Evolutionary conservation across 2,797 vertebrate species (phyloP).

Genomic region (Ctenochaetus hawaiiensis): DNA sequence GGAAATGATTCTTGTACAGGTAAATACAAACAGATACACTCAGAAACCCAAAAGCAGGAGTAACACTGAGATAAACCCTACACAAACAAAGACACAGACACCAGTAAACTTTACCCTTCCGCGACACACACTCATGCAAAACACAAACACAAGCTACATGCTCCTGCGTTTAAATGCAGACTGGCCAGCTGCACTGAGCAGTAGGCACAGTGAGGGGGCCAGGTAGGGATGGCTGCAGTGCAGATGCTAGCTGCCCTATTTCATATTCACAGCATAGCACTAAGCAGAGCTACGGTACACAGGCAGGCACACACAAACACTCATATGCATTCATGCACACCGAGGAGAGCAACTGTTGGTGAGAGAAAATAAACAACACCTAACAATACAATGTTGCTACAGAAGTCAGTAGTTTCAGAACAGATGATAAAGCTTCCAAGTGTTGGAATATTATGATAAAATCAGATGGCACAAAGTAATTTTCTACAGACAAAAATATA

Average conservation of each 20-base stretch:
- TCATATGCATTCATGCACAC: constrained; percentile 24
- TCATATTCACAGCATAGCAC: constrained; percentile 83
- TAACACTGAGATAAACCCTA: constrained; percentile 22
- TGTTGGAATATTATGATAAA: background rate
- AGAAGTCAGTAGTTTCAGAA: constrained; percentile 8
- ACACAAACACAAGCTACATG: background rate
- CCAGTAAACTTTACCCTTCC: constrained; percentile 10
- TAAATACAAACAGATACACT: constrained; percentile 30
- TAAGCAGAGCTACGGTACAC: constrained; percentile 57
- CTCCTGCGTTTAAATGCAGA: constrained; percentile 37
- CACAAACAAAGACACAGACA: constrained; percentile 28
- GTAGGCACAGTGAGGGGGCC: constrained; percentile 50
- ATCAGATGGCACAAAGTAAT: background rate
- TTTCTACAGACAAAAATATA: background rate
- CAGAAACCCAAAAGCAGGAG: constrained; percentile 10
- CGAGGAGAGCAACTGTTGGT: constrained; percentile 33
- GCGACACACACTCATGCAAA: background rate
- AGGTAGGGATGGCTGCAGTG: constrained; percentile 79
- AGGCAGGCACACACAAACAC: constrained; percentile 46
- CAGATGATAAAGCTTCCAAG: background rate
- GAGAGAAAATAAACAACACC: background rate
- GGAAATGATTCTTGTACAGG: constrained; percentile 4
- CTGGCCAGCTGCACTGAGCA: constrained; percentile 56
- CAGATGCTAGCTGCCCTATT: constrained; percentile 82
- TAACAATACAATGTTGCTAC: background rate